These are phyloP conservation scores for Drosophila histrio DNA, from an alignment of 2,888 invertebrate genomes.

Conservation along the genomic window DNA sequence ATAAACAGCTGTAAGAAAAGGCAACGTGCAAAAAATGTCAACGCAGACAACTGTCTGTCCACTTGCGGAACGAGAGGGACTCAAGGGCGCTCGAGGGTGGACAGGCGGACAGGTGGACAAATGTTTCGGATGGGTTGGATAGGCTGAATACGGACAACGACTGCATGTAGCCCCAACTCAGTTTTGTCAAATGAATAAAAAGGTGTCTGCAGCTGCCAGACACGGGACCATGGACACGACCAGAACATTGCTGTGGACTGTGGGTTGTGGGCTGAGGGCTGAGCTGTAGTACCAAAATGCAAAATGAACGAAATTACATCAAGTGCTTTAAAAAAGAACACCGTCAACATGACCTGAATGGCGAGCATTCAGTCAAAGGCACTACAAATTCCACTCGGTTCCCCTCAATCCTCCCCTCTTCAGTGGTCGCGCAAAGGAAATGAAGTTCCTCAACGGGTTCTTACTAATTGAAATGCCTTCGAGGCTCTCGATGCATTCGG, in stretches of 20 bases:
- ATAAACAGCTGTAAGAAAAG: constrained; percentile 59
- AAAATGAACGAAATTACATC: constrained; percentile 63
- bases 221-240: background rate
- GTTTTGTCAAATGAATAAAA: constrained; percentile 66
- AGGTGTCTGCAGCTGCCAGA: constrained; percentile 51
- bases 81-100: constrained; percentile 13
- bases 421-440: constrained; percentile 30
- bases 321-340: constrained; percentile 46
- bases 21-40: constrained; percentile 46
- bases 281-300: constrained; percentile 17
- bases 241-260: constrained; percentile 37
- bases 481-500: constrained; percentile 14
- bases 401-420: background rate
- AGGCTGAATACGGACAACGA: constrained; percentile 19
- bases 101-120: background rate
- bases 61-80: constrained; percentile 27
- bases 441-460: constrained; percentile 41
- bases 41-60: constrained; percentile 50
- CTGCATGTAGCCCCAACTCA: constrained; percentile 36
- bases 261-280: background rate
- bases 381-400: background rate
- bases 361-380: constrained; percentile 37
- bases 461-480: constrained; percentile 57
- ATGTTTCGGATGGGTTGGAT: background rate
- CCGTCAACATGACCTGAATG: constrained; percentile 14